These are phyloP conservation scores for Panagrolaimus sp. DNA, from an alignment of 1,140 invertebrate genomes.

Conservation along the genomic window DNA sequence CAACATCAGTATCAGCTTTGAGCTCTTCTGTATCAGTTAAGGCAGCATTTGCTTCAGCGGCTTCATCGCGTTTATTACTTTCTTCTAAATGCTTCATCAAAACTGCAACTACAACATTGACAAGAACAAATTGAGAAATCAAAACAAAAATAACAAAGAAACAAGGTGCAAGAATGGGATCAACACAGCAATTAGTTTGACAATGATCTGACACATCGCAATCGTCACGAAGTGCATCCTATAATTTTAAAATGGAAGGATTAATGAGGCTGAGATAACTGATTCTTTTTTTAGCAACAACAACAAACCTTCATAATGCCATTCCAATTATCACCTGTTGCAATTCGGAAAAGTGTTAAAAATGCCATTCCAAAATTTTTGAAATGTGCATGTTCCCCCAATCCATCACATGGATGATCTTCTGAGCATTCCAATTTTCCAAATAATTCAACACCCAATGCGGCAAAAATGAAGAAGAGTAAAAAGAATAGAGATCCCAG, in stretches of 20 bases:
- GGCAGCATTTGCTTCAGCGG: slow-evolving; percentile 30
- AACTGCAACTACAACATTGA: slow-evolving; percentile 98
- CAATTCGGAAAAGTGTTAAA: slow-evolving; percentile 92
- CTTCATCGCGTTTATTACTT: slow-evolving; percentile 71
- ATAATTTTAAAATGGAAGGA: slow-evolving; percentile 25
- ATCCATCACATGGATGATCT: slow-evolving; percentile 88
- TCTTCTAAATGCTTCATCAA: slow-evolving; percentile 99
- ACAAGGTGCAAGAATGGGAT: slow-evolving; percentile 88
- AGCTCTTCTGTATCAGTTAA: slow-evolving; percentile 1
- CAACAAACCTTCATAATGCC: slow-evolving; percentile 90
- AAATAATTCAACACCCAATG: slow-evolving; percentile 94
- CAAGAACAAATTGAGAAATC: slow-evolving; percentile 98
- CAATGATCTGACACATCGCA: slow-evolving; percentile 86
- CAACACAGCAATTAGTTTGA: slow-evolving; percentile 93
- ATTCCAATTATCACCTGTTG: slow-evolving; percentile 99
- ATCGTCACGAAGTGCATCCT: slow-evolving; percentile 88
- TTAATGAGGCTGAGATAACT: too few relatives aligned
- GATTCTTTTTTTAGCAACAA: slow-evolving; percentile 5
- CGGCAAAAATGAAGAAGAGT: slow-evolving; percentile 98
- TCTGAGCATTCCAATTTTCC: slow-evolving; percentile 92
- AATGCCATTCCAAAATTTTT: slow-evolving; percentile 99
- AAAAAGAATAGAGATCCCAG: slow-evolving; percentile 94
- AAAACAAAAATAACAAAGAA: slow-evolving; percentile 99
- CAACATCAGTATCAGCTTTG: slow-evolving; percentile 18
- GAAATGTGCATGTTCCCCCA: slow-evolving; percentile 98